Evolutionary conservation across 2,888 invertebrate species (phyloP).

Genomic region (Colostygia pectinataria): DNA sequence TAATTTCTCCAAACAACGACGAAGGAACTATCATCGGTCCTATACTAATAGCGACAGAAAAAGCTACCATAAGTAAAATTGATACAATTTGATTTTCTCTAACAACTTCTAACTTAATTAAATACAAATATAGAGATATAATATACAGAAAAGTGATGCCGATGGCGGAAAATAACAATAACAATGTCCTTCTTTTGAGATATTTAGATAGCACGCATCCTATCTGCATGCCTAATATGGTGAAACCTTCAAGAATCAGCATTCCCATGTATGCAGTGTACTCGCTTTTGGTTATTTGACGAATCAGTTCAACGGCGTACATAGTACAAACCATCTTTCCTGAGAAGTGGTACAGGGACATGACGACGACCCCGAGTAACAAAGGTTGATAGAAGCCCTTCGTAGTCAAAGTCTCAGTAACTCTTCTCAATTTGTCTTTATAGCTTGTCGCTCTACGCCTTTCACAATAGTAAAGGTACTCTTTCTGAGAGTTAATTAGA

Average conservation of each 20-base stretch:
- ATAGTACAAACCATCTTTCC: conserved; percentile 55
- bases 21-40: conserved; percentile 61
- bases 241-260: conserved; percentile 61
- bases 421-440: conserved; percentile 32
- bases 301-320: conserved; percentile 56
- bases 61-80: conserved; percentile 47
- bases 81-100: conserved; percentile 50
- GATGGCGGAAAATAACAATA: conserved; percentile 46
- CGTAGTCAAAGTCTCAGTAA: conserved; percentile 37
- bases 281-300: conserved; percentile 51
- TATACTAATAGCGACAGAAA: conserved; percentile 56
- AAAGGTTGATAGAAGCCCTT: conserved; percentile 54
- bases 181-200: conserved; percentile 51
- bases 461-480: conserved; percentile 34
- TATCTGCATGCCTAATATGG: conserved; percentile 58
- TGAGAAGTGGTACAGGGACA: conserved; percentile 53
- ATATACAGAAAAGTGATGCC: conserved; percentile 52
- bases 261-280: conserved; percentile 54
- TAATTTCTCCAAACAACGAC: conserved; percentile 56
- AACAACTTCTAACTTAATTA: conserved; percentile 43
- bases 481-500: conserved; percentile 46
- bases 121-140: conserved; percentile 55
- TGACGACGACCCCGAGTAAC: conserved; percentile 43
- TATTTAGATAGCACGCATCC: conserved; percentile 54
- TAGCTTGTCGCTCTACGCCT: conserved; percentile 25